Base-by-base conservation (phyloP, 2,113 vertebrate genomes). In the Loxodonta africana region DNA sequence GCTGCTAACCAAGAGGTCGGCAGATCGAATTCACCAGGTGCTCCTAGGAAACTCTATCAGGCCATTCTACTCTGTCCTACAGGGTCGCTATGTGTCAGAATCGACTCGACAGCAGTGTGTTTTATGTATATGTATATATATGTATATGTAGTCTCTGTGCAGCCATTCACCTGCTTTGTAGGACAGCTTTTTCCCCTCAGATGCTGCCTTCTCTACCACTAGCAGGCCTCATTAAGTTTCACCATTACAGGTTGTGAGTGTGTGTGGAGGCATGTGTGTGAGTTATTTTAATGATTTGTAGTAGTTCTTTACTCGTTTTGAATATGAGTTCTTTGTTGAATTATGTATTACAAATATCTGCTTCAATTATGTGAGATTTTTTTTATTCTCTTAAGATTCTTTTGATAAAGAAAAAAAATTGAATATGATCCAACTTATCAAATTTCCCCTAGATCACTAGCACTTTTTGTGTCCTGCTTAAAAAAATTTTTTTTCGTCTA, bases 371-470 rank as follows among this genome's bases (percentile, higher is more conserved):
- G 1, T 51, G 73, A 71, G 28, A 90, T 18, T 69, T 20, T 85
- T 73, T 84, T 83, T 46, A 78, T 95, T 78, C 23, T n/a, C 63
- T 82, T 88, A 46, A 44, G 15, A 89, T 28, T 84, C 77, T 78
- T 25, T 57, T 14, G 15, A 57, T 57, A 57, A 57, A 48, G 7
- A 48, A 48, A 48, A 57, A 57, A 84, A 37, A n/a, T 90, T 94
- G 33, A 53, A 9, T 65, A 26, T 65, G 48, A 83, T 3, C 17
- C 23, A 37, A 20, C 65, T 74, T 73, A 67, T 67, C 46, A 77
- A 2, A 26, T n/a, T 53, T 53, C 10, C n/a, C 37, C 62, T 90
- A 17, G 23, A 12, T 85, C 10, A 41, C 85, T 60, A 48, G 10
- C 37, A 69, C 48, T 69, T 67, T 48, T 77, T 48, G 15, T 33